Evolutionary conservation across 1,140 invertebrate genomes (phyloP).

Genomic region (Trichonephila inaurata): DNA sequence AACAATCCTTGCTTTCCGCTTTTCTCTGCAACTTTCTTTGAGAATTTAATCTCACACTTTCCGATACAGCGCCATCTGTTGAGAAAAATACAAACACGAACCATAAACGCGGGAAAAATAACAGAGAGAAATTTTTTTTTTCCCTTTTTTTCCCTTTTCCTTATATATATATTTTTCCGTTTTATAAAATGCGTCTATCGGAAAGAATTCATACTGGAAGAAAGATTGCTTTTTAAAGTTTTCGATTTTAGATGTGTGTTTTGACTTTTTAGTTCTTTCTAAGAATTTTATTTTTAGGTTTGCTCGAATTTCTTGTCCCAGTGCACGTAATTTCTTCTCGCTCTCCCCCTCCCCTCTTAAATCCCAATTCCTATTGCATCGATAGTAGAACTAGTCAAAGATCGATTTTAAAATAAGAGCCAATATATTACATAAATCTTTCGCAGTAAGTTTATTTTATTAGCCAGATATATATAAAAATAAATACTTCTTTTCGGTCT

Average conservation of each 20-base stretch:
- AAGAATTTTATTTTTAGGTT: conserved; percentile 4
- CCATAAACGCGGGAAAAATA: conserved; percentile 71
- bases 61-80: conserved; percentile 73
- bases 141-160: neutral
- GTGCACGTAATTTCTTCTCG: neutral
- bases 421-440: too few species aligned
- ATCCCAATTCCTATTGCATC: too few species aligned
- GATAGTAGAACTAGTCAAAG: too few species aligned
- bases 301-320: neutral
- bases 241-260: conserved; percentile 6
- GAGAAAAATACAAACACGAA: conserved; percentile 74
- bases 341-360: neutral
- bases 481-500: too few species aligned
- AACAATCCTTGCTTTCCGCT: conserved; percentile 60
- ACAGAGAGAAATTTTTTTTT: conserved; percentile 38
- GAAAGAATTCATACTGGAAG: conserved; percentile 41
- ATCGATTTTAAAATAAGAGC: too few species aligned
- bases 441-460: too few species aligned
- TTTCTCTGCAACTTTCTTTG: conserved; percentile 62
- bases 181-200: conserved; percentile 19
- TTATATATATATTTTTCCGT: conserved; percentile 27
- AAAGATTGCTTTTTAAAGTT: conserved; percentile 52
- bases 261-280: conserved; percentile 2
- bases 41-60: conserved; percentile 76
- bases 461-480: too few species aligned